Conservation (phyloP, 2,113 vertebrate genomes). For the Alligator mississippiensis region DNA sequence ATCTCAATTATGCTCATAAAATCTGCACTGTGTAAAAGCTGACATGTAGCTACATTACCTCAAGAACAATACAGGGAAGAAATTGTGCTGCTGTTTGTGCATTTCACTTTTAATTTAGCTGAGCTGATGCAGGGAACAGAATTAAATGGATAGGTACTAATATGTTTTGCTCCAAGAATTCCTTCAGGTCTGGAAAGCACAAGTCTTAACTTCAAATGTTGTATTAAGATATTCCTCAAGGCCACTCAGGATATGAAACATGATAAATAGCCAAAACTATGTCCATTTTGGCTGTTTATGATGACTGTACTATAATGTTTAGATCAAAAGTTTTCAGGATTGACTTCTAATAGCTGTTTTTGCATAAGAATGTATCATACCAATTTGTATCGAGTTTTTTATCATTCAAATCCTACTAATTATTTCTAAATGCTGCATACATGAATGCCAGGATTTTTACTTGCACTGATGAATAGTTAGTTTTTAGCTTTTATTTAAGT, state of each 20-base stretch:
- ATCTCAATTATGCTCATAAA: not conserved
- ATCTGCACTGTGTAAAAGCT: not conserved
- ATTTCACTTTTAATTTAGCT: not conserved
- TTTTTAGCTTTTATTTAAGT: not conserved
- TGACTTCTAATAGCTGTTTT: not conserved
- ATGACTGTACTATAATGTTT: not conserved
- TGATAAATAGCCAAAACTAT: not conserved
- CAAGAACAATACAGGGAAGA: not conserved
- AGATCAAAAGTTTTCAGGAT: not conserved
- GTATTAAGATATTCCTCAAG: slow-evolving; percentile 29
- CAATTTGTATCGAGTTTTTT: slow-evolving; percentile 2
- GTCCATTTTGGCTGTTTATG: not conserved
- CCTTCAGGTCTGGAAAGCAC: not conserved
- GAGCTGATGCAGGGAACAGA: not conserved
- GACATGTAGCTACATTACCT: not conserved
- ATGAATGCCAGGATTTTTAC: slow-evolving; percentile 21
- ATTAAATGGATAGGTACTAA: not conserved
- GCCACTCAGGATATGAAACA: not conserved
- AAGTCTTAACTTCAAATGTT: not conserved
- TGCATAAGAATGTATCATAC: not conserved
- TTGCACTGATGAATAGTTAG: not conserved
- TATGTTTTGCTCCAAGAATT: not conserved
- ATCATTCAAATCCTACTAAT: not conserved
- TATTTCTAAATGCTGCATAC: not conserved
- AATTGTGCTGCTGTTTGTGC: not conserved